Percentiles rank a stretch among this genome's conserved stretches.
Conservation (phyloP, 2,888 invertebrate genomes). For the Zaprionus obscuricornis region DNA sequence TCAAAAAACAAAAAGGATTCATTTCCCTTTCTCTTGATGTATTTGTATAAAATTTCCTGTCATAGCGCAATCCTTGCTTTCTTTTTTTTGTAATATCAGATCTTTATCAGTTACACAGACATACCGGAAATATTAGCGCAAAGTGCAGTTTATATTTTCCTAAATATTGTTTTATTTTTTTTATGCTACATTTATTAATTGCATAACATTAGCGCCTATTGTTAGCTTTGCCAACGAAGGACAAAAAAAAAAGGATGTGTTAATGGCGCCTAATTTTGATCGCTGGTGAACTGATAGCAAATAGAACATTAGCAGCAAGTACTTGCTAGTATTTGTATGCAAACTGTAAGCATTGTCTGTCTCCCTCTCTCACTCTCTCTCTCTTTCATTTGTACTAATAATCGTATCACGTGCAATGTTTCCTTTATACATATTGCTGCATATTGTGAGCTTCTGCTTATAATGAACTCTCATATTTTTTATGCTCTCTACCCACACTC, state of each 20-base stretch:
- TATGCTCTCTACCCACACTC: too few relatives aligned
- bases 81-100: too few relatives aligned
- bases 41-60: slow-evolving; percentile 39
- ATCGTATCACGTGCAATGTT: neutral
- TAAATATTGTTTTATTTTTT: slow-evolving; percentile 4
- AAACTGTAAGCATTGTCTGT: too few relatives aligned
- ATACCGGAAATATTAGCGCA: slow-evolving; percentile 68
- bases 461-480: too few relatives aligned
- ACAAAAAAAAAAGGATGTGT: slow-evolving; percentile 52
- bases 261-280: slow-evolving; percentile 67
- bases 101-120: slow-evolving; percentile 58
- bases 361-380: too few relatives aligned
- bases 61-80: slow-evolving; percentile 66
- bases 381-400: too few relatives aligned
- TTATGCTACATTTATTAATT: slow-evolving; percentile 61
- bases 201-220: slow-evolving; percentile 71
- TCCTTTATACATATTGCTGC: neutral
- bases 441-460: neutral
- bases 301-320: neutral
- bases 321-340: too few relatives aligned
- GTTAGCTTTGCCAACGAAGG: slow-evolving; percentile 34
- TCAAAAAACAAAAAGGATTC: slow-evolving; percentile 61
- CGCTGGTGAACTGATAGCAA: slow-evolving; percentile 38
- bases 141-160: slow-evolving; percentile 41
- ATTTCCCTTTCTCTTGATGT: slow-evolving; percentile 70